These are phyloP conservation scores for Neodon shergylaensis DNA, from an alignment of 2,113 vertebrate species.

Conservation along the genomic window DNA sequence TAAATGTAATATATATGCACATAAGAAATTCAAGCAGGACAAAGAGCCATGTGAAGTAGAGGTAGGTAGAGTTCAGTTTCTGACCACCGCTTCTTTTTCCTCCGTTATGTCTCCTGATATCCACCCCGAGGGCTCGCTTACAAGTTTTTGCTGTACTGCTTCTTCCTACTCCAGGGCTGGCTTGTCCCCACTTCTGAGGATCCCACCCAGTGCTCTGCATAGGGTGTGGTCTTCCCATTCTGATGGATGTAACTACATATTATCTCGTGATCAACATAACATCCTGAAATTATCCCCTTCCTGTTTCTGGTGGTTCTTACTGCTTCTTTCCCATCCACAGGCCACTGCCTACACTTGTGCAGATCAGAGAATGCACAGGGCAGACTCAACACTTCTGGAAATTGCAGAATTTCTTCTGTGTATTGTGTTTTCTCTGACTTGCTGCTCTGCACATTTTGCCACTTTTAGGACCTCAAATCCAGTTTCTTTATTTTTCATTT, in stretches of 20 bases:
- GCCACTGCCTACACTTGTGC: accelerated
- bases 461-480: not conserved
- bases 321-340: no score
- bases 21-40: not conserved
- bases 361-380: not conserved
- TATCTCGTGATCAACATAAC: not conserved
- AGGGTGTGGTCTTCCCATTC: not conserved
- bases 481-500: no score
- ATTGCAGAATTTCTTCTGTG: not conserved
- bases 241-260: not conserved
- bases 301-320: accelerated
- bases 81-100: not conserved
- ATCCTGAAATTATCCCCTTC: not conserved
- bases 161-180: not conserved
- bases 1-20: not conserved
- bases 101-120: accelerated
- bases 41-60: not conserved
- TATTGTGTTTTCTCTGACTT: not conserved
- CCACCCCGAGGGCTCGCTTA: not conserved
- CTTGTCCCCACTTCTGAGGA: not conserved
- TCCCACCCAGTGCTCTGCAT: accelerated
- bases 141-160: not conserved
- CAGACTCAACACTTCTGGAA: not conserved
- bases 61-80: no score
- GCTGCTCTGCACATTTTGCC: not conserved